phyloP scores from a whole-genome alignment of 2,113 vertebrate species.

The Toxotes chatareus region DNA sequence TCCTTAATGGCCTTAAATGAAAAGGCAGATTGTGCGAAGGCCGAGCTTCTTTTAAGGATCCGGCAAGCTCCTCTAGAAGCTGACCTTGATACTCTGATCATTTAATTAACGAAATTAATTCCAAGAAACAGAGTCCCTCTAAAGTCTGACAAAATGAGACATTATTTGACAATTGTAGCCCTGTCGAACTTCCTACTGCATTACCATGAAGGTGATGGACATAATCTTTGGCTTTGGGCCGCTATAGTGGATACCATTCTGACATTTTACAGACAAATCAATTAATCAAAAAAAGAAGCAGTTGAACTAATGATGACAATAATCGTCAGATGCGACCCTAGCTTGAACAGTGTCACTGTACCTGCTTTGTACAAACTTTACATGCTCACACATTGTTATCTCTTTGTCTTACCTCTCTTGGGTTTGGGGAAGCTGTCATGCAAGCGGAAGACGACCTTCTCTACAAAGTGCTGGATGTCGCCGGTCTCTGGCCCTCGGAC shows the following conservation, averaged over 20 bases:
- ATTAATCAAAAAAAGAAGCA: too few relatives aligned
- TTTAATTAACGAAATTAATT: background rate
- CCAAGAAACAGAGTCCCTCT: background rate
- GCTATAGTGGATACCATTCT: too few relatives aligned
- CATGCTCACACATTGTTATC: background rate
- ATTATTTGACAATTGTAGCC: background rate
- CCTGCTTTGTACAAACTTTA: too few relatives aligned
- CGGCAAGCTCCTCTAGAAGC: background rate
- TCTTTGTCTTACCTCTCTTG: slow-evolving; percentile 90
- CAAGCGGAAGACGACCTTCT: slow-evolving; percentile 96
- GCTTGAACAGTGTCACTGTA: too few relatives aligned
- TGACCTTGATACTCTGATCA: slow-evolving; percentile 21
- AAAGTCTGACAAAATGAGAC: background rate
- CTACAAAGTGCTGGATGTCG: slow-evolving; percentile 99
- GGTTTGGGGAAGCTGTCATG: slow-evolving; percentile 99
- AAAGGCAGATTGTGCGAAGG: slow-evolving; percentile 6
- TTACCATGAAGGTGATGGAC: background rate
- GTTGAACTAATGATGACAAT: too few relatives aligned
- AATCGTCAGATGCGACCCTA: too few relatives aligned
- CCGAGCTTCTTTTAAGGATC: background rate
- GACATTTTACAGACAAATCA: too few relatives aligned
- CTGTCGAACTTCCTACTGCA: background rate
- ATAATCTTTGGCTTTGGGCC: background rate
- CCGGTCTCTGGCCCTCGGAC: slow-evolving; percentile 96
- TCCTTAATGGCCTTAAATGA: slow-evolving; percentile 9